Evolutionary conservation across 1,140 invertebrate species (phyloP).

Genomic region (Euwallacea similis): DNA sequence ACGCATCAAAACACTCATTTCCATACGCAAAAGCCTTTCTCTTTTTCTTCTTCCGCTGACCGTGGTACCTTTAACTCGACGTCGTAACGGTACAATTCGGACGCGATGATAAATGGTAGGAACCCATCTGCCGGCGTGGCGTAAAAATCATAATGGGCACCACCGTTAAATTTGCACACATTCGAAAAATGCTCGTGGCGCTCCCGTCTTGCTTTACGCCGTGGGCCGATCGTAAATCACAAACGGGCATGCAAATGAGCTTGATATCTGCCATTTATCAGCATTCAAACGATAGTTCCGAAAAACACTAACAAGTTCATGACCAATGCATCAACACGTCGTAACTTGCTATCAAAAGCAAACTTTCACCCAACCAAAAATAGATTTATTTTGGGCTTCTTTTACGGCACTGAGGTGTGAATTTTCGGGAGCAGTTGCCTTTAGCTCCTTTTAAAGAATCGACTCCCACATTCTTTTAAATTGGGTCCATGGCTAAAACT

Average conservation of each 20-base stretch:
- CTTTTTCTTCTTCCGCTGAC: background rate
- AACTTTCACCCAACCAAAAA: slow-evolving; percentile 8
- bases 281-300: no score
- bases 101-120: slow-evolving; percentile 9
- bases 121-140: slow-evolving; percentile 4
- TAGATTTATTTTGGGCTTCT: background rate
- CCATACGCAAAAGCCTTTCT: slow-evolving; percentile 1
- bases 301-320: slow-evolving; percentile 7
- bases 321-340: slow-evolving; percentile 2
- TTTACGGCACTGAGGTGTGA: background rate
- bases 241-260: no score
- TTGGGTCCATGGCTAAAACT: no score
- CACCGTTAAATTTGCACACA: slow-evolving; percentile 6
- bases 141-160: slow-evolving; percentile 7
- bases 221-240: no score
- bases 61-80: background rate
- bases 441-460: no score
- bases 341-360: background rate
- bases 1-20: slow-evolving; percentile 2
- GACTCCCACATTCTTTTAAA: no score
- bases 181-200: slow-evolving; percentile 9
- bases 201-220: background rate
- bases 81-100: slow-evolving; percentile 13
- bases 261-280: no score
- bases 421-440: no score